phyloP scores from a whole-genome alignment of 1,140 invertebrate genomes.

The Camponotus vicinus region DNA sequence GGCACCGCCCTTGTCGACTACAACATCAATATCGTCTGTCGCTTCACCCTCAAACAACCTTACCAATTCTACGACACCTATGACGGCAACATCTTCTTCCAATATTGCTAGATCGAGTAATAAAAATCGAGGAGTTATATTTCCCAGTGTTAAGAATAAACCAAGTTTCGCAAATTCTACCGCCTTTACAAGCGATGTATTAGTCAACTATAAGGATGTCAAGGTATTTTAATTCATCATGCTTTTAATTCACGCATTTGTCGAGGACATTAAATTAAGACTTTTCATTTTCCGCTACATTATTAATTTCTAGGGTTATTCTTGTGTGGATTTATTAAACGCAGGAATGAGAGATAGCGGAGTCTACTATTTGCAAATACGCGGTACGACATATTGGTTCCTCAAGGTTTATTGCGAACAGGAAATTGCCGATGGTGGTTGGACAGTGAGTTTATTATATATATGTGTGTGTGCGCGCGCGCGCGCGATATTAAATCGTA shows the following conservation, averaged over 20 bases:
- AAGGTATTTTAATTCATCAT: conserved; percentile 88
- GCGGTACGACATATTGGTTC: conserved; percentile 96
- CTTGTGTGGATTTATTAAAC: conserved; percentile 93
- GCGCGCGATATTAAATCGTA: neutral
- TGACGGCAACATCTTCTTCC: conserved; percentile 69
- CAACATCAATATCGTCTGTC: conserved; percentile 77
- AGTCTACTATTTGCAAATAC: conserved; percentile 95
- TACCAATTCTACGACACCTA: conserved; percentile 80
- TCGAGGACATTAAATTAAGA: too few species aligned
- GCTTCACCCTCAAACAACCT: conserved; percentile 67
- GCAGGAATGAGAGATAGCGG: conserved; percentile 94
- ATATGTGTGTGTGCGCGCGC: neutral
- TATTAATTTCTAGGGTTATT: conserved; percentile 90
- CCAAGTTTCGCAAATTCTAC: conserved; percentile 93
- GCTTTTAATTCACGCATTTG: too few species aligned
- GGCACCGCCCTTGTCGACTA: conserved; percentile 80
- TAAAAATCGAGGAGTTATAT: conserved; percentile 93
- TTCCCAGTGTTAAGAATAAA: conserved; percentile 96
- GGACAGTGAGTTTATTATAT: conserved; percentile 92
- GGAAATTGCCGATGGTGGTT: conserved; percentile 95
- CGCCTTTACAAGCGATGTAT: conserved; percentile 90
- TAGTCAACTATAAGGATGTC: conserved; percentile 91
- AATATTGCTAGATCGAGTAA: conserved; percentile 83
- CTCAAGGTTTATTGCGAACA: conserved; percentile 97
- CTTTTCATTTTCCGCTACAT: neutral